Percentiles rank a stretch among this genome's conserved stretches.
Evolutionary conservation across 2,797 vertebrate species (phyloP).

Genomic region (Nasua narica): DNA sequence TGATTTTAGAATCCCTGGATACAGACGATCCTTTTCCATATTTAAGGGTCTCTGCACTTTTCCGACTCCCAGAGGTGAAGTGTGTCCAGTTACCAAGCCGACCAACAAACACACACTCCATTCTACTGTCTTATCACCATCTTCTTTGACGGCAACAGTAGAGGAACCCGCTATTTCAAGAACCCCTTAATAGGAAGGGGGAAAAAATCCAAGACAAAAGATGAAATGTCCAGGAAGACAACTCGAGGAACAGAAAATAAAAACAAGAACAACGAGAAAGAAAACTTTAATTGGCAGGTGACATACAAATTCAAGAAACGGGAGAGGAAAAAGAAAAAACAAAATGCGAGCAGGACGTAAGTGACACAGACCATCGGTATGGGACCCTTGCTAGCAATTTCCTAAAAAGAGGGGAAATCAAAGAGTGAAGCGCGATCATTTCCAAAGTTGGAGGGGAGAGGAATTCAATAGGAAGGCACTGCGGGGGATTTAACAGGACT

Average conservation of each 20-base stretch:
- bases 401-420: background rate
- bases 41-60: background rate
- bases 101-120: background rate
- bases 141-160: background rate
- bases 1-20: background rate
- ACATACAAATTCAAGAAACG: background rate
- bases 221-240: background rate
- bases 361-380: background rate
- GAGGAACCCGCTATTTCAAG: background rate
- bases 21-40: background rate
- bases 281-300: background rate
- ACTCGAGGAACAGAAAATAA: background rate
- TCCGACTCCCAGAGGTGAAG: background rate
- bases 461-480: background rate
- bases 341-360: background rate
- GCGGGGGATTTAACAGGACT: fast-evolving
- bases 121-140: background rate
- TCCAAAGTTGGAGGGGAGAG: background rate
- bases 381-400: background rate
- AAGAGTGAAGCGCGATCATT: background rate
- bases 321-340: background rate
- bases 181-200: background rate
- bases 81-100: background rate
- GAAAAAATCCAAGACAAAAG: background rate
- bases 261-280: background rate